These are phyloP conservation scores for Gadus macrocephalus DNA, from an alignment of 2,113 vertebrate genomes.

Conservation along the genomic window DNA sequence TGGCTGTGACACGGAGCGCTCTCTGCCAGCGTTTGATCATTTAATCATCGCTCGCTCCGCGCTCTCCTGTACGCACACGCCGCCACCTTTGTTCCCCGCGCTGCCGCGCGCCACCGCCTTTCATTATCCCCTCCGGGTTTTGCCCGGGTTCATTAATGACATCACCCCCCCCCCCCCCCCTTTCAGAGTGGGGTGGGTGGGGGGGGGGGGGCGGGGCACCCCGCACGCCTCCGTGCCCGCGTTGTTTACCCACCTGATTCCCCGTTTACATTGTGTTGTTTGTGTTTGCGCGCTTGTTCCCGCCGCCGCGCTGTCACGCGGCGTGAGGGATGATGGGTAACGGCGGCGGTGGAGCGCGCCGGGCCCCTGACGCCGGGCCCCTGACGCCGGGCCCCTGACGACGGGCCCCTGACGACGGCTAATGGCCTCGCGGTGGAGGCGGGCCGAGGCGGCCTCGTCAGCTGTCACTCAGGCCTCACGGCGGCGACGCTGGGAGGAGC, in stretches of 20 bases:
- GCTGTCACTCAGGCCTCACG: not conserved
- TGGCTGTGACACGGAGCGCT: conserved; percentile 97
- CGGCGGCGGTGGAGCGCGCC: conserved; percentile 26
- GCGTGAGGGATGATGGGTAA: conserved; percentile 44
- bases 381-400: too few species aligned
- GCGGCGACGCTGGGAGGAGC: too few species aligned
- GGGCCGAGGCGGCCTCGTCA: conserved; percentile 33
- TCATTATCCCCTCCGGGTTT: conserved; percentile 90
- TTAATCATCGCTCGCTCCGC: conserved; percentile 80
- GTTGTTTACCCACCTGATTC: conserved; percentile 89
- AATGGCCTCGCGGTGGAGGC: conserved; percentile 43
- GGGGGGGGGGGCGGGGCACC: conserved; percentile 76
- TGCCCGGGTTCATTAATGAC: conserved; percentile 86
- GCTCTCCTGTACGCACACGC: conserved; percentile 63
- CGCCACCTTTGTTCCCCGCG: conserved; percentile 96
- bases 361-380: conserved; percentile 2
- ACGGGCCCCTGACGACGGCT: conserved; percentile 51
- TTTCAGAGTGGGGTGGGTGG: conserved; percentile 56
- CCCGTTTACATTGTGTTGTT: conserved; percentile 81
- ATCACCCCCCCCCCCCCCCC: conserved; percentile 81
- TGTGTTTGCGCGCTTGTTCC: conserved; percentile 71
- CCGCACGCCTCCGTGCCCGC: conserved; percentile 80
- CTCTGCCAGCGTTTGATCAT: conserved; percentile 99
- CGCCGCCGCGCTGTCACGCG: conserved; percentile 56
- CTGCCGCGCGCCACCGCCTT: conserved; percentile 93